Evolutionary conservation across 2,888 invertebrate species (phyloP), one percentile per base, ranked within the genome.

Genomic region (Caenorhabditis zanzibari): DNA sequence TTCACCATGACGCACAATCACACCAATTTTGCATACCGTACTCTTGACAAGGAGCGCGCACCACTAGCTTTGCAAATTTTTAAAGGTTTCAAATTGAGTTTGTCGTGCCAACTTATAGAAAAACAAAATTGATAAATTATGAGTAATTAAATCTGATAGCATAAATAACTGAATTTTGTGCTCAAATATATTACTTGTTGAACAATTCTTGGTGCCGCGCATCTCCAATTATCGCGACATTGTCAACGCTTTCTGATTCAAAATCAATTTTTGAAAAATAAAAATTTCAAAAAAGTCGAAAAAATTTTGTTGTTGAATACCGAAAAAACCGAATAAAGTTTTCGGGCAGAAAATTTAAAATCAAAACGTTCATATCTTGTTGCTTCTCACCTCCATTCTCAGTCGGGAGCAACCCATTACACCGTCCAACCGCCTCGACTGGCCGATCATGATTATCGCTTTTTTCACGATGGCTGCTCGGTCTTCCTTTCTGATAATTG

Each of bases 11-110:
- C 68, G 58, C n/a, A 22, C 35, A 32, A 35, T n/a, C 35, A 59
- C 76, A 76, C 68, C 10, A 5, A 10, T 16, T 16, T 22, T 0
- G n/a, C n/a, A 22, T 24, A 75, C 75, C 41, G 75, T 75, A 75
- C 24, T n/a, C 16, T 14, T 1, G 1, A 19, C 41, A 28, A 38
- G 26, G 56, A 69, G 69, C 56, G 54, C 69, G 66, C 66, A 66
- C 66, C 66, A 52, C n/a, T 0, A 6, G 12, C 12, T 32, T 63
- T n/a, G n/a, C n/a, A n/a, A n/a, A n/a, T n/a, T 64, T 28, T 56
- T 24, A 35, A 38, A 22, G 22, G 4, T 68, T 5, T 14, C 1
- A n/a, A 0, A 19, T 10, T 28, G 19, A 1, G 14, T 12, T 47
- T 49, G 26, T 6, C 32, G 35, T 19, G 19, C 38, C 19, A n/a